phyloP scores from a whole-genome alignment of 2,888 invertebrate species.

The Uropetala carovei region DNA sequence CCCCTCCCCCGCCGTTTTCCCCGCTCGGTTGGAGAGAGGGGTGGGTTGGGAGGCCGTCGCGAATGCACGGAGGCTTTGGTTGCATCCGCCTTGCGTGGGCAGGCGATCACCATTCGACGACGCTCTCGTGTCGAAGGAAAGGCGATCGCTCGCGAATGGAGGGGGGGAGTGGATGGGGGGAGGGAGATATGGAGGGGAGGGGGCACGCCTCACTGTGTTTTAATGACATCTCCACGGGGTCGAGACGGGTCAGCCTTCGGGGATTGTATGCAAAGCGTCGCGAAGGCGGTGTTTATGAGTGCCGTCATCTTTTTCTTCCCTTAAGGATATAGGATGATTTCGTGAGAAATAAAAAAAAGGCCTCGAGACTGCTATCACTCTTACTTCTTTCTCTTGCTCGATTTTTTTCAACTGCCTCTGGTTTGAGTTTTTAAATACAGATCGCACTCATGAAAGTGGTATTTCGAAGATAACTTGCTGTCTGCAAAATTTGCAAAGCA shows the following conservation, averaged over 20 bases:
- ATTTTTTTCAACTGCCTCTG: too few species aligned
- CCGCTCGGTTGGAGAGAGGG: too few species aligned
- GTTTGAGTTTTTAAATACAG: too few species aligned
- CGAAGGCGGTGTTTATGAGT: not conserved
- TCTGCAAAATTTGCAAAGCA: too few species aligned
- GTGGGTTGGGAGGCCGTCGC: not conserved
- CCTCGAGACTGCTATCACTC: not conserved
- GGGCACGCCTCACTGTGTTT: not conserved
- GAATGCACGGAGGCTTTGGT: not conserved
- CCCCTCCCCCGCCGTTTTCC: too few species aligned
- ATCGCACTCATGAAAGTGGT: too few species aligned
- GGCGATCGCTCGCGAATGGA: not conserved
- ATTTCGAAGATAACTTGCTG: too few species aligned
- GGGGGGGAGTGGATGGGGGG: too few species aligned
- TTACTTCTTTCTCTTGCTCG: too few species aligned
- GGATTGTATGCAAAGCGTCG: constrained; percentile 20
- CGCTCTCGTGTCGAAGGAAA: not conserved
- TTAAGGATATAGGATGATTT: too few species aligned
- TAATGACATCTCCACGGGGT: not conserved
- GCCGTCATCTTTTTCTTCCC: not conserved
- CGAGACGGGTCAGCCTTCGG: not conserved
- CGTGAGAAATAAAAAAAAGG: not conserved
- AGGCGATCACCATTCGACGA: not conserved
- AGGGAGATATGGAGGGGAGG: too few species aligned
- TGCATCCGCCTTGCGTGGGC: not conserved